Evolutionary conservation across 2,888 invertebrate genomes (phyloP).

Genomic region (Cantharis rustica): DNA sequence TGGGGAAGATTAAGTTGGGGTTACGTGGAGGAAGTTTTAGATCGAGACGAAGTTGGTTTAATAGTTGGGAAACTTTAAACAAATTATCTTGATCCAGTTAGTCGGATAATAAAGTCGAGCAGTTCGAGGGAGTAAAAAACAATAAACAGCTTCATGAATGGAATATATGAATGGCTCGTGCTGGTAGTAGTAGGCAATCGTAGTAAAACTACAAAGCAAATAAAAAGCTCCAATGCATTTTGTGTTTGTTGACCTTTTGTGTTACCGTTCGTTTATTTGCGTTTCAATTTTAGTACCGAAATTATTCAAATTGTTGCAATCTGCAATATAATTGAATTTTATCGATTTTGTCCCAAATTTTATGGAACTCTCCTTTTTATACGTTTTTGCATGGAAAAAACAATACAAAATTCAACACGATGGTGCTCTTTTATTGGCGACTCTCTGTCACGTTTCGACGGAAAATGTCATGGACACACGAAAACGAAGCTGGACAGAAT

Average conservation of each 20-base stretch:
- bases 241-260: slow-evolving; percentile 39
- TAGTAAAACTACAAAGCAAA: slow-evolving; percentile 58
- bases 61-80: slow-evolving; percentile 34
- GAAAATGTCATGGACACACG: background rate
- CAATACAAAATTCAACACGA: background rate
- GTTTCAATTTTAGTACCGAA: slow-evolving; percentile 14
- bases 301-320: background rate
- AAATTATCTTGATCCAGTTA: slow-evolving; percentile 37
- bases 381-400: background rate
- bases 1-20: background rate
- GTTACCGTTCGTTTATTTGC: slow-evolving; percentile 24
- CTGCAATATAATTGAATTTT: background rate
- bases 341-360: background rate
- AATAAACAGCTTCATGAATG: slow-evolving; percentile 47
- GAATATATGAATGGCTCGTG: slow-evolving; percentile 52
- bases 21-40: slow-evolving; percentile 10
- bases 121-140: slow-evolving; percentile 33
- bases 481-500: background rate
- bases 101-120: slow-evolving; percentile 40
- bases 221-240: slow-evolving; percentile 54
- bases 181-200: slow-evolving; percentile 46
- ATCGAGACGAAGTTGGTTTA: slow-evolving; percentile 21
- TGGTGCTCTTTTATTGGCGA: background rate
- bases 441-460: background rate
- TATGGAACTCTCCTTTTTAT: background rate